Evolutionary conservation across 2,888 invertebrate species (phyloP), one percentile per base, ranked within the genome.

Genomic region (Glyphotaelius pellucidus): DNA sequence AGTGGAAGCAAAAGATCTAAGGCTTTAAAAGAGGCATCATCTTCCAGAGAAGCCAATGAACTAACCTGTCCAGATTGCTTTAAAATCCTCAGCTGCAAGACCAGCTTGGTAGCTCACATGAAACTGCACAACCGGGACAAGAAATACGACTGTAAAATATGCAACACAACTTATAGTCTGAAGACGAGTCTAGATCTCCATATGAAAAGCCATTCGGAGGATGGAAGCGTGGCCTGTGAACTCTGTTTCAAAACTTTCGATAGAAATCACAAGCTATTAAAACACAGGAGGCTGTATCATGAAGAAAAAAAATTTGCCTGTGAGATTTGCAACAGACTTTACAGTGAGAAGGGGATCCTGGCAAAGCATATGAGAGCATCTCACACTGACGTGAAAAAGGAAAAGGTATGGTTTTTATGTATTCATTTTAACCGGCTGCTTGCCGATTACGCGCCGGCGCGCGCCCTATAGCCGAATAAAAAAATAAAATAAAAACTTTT

Each of bases 131-230:
- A 91, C 38, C 79, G 90, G 19, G 84, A 84, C 7, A 81, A 80
- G 32, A 90, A 90, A 31, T 84, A 90, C 47, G 47, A 19, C 52
- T 90, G 90, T 47, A n/a, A 84, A 25, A n/a, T 25, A 14, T 92
- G 92, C 80, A 32, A 30, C 2, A 38, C n/a, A 12, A 79, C 42
- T 15, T 92, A 85, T 38, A 91, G 47, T 42, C 25, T 79, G 15
- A 86, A 35, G 12, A 32, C 19, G 25, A 90, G 32, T 3, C 38
- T 92, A n/a, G 85, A 80, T 15, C 52, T 42, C 11, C 92, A 92
- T 42, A 90, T 91, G 92, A 52, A 90, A 42, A 83, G 42, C 15
- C 92, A 92, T 31, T 85, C 92, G 30, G 91, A 90, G 15, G 87
- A 88, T 7, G 90, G 91, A 42, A 88, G 84, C 7, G 90, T 91